Percentiles rank a stretch among this genome's conserved stretches.
phyloP scores from a whole-genome alignment of 2,113 vertebrate species.

The Cyanoliseus patagonus region DNA sequence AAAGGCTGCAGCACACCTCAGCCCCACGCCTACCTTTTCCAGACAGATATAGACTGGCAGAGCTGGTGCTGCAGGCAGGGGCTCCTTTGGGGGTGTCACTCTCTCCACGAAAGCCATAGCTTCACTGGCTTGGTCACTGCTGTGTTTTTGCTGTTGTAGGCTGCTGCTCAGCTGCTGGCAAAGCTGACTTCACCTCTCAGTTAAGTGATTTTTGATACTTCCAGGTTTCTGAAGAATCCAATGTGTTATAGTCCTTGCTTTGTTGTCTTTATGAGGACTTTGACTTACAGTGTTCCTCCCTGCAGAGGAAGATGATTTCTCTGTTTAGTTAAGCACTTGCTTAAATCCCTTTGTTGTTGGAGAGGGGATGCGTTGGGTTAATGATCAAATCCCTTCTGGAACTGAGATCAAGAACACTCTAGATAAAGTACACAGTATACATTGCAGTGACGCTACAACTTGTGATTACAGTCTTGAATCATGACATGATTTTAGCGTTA shows the following conservation, averaged over 20 bases:
- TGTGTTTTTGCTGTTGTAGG: not conserved
- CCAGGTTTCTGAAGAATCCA: not conserved
- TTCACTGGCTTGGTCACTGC: rapidly evolving
- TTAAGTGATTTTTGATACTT: not conserved
- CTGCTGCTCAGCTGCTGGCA: not conserved
- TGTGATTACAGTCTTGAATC: not conserved
- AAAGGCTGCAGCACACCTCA: not conserved
- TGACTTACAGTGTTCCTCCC: not conserved
- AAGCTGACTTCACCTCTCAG: not conserved
- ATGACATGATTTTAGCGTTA: not conserved
- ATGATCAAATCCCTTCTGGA: not conserved
- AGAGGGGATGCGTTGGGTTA: not conserved
- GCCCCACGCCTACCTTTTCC: not conserved
- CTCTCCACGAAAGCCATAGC: not conserved
- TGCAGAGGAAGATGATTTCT: not conserved
- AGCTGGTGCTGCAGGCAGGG: not conserved
- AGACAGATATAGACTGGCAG: not conserved
- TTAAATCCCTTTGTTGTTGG: constrained; percentile 1
- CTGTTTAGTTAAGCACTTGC: not conserved
- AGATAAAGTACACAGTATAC: not conserved
- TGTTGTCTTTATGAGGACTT: not conserved
- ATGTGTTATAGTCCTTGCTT: not conserved
- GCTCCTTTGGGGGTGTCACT: not conserved
- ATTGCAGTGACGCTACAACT: not conserved
- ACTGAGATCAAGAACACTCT: not conserved